These are phyloP conservation scores for Microcebus murinus DNA, from an alignment of 2,113 vertebrate genomes.

Conservation along the genomic window DNA sequence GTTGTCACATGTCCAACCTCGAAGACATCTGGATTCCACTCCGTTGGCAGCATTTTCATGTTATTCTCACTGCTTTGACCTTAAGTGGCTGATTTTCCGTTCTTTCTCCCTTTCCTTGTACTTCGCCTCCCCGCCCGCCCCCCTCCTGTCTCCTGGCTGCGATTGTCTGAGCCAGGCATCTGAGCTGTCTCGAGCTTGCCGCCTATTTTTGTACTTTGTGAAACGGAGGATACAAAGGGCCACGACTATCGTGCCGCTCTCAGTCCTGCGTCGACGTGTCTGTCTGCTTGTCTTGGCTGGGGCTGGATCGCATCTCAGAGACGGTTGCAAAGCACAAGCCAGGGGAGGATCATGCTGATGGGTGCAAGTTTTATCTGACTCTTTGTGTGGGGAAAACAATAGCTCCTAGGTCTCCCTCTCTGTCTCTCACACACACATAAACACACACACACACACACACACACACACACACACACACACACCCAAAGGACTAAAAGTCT, in stretches of 20 bases:
- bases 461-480: too few species aligned
- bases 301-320: rapidly evolving
- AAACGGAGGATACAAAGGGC: slow-evolving; percentile 19
- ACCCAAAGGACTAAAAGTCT: rapidly evolving
- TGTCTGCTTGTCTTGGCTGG: not conserved
- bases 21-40: not conserved
- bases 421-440: not conserved
- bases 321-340: not conserved
- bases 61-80: slow-evolving; percentile 60
- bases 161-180: slow-evolving; percentile 41
- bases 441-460: too few species aligned
- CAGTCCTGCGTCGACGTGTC: not conserved
- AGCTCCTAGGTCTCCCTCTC: not conserved
- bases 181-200: slow-evolving; percentile 34
- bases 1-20: slow-evolving; percentile 60
- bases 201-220: slow-evolving; percentile 65
- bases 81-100: not conserved
- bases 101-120: not conserved
- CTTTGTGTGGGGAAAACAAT: not conserved
- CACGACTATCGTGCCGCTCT: not conserved
- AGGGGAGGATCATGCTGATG: not conserved
- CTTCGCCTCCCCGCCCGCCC: not conserved
- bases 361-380: not conserved
- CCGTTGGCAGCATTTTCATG: not conserved
- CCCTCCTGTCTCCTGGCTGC: not conserved